A percentile compares a stretch with the other conserved stretches of the same genome.
Evolutionary conservation across 2,797 vertebrate genomes (phyloP).

Genomic region (Zonotrichia albicollis): DNA sequence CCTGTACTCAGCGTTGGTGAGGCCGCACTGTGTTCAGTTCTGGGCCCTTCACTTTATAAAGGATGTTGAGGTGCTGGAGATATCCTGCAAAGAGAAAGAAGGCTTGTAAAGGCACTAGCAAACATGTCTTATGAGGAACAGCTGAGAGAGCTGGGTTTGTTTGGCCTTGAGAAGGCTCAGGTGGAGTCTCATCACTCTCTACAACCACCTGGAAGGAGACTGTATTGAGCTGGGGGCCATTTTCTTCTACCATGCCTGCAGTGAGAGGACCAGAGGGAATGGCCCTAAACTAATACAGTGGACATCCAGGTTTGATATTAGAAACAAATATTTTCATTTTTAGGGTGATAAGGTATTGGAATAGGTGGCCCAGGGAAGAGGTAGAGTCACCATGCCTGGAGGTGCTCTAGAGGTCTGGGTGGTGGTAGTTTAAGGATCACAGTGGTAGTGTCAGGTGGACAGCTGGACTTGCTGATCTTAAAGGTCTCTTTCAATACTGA

Average conservation of each 20-base stretch:
- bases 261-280: not conserved
- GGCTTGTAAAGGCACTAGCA: not conserved
- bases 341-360: not conserved
- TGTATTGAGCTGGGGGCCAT: not conserved
- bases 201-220: not conserved
- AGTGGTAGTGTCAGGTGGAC: too few species aligned
- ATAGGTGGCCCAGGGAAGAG: not conserved
- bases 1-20: not conserved
- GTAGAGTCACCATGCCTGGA: too few species aligned
- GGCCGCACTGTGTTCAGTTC: rapidly evolving
- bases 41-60: not conserved
- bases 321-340: not conserved
- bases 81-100: not conserved
- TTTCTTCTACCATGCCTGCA: not conserved
- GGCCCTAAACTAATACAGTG: not conserved
- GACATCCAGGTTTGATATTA: not conserved
- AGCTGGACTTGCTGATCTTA: too few species aligned
- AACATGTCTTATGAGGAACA: not conserved
- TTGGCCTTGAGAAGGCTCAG: not conserved
- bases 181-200: too few species aligned
- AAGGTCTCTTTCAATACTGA: not conserved
- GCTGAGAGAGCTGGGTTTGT: not conserved
- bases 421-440: not conserved
- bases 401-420: not conserved
- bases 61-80: not conserved